Evolutionary conservation across 2,113 vertebrate genomes (phyloP).

Genomic region (Tachysurus fulvidraco): DNA sequence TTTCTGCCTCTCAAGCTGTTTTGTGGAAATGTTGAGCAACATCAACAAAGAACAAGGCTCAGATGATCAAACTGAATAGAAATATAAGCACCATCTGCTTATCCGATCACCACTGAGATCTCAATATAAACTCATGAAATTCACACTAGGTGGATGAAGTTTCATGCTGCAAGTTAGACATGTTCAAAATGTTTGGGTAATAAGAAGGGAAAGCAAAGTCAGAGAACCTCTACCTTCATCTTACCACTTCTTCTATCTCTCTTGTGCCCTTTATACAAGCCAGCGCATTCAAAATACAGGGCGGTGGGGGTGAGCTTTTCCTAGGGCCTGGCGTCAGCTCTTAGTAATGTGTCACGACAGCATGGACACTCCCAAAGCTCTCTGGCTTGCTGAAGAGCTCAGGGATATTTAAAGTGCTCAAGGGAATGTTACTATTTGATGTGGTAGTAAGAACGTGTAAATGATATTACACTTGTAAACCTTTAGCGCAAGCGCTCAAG

Average conservation of each 20-base stretch:
- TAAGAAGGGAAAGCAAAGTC: slow-evolving; percentile 61
- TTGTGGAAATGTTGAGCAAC: background rate
- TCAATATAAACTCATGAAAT: slow-evolving; percentile 68
- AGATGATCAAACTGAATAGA: slow-evolving; percentile 43
- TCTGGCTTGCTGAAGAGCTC: background rate
- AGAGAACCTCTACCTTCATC: slow-evolving; percentile 45
- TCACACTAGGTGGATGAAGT: slow-evolving; percentile 49
- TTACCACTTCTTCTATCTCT: slow-evolving; percentile 28
- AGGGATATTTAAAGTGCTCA: slow-evolving; percentile 21
- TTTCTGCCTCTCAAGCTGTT: no score
- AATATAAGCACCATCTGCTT: slow-evolving; percentile 60
- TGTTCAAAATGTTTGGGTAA: slow-evolving; percentile 65
- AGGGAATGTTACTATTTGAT: slow-evolving; percentile 33
- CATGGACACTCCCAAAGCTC: slow-evolving; percentile 25
- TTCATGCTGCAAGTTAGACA: slow-evolving; percentile 45
- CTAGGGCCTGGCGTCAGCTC: slow-evolving; percentile 44
- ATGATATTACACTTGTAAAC: slow-evolving; percentile 25
- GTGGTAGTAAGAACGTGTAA: slow-evolving; percentile 23
- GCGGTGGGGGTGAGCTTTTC: slow-evolving; percentile 39
- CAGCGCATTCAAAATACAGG: background rate
- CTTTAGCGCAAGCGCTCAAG: background rate
- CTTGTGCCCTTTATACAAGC: slow-evolving; percentile 28
- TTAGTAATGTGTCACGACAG: slow-evolving; percentile 45
- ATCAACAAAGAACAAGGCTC: background rate
- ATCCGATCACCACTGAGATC: slow-evolving; percentile 73